phyloP scores from a whole-genome alignment of 2,888 invertebrate genomes.

The Cotesia congregata region DNA sequence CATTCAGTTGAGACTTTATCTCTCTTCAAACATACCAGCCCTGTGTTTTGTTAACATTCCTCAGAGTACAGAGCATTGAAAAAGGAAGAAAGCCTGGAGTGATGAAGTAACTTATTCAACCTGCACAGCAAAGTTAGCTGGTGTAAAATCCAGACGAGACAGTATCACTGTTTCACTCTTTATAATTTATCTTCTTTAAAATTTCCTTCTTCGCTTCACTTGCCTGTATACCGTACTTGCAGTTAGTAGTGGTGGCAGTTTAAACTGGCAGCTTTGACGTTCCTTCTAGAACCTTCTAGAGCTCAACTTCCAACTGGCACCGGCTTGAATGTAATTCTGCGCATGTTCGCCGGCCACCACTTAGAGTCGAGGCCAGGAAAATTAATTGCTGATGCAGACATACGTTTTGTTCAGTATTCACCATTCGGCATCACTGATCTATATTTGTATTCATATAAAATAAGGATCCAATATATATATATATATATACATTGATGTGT shows the following conservation, averaged over 20 bases:
- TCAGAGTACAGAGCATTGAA: neutral
- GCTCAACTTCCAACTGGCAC: neutral
- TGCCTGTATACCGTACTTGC: neutral
- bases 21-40: neutral
- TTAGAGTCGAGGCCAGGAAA: slow-evolving; percentile 27
- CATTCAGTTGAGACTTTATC: neutral
- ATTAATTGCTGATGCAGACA: slow-evolving; percentile 15
- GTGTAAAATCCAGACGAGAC: neutral
- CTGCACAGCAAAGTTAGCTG: slow-evolving; percentile 21
- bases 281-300: slow-evolving; percentile 43
- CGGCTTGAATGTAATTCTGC: slow-evolving; percentile 12
- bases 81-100: neutral
- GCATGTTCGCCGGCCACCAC: neutral
- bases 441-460: neutral
- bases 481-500: slow-evolving; percentile 4
- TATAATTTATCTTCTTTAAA: too few species aligned
- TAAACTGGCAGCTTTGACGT: too few species aligned
- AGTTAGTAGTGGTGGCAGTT: neutral
- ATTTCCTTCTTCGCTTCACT: neutral
- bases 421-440: neutral
- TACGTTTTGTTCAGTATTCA: too few species aligned
- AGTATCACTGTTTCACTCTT: slow-evolving; percentile 17
- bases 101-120: slow-evolving; percentile 10
- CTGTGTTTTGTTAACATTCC: neutral
- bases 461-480: neutral